Evolutionary conservation across 2,797 vertebrate genomes (phyloP).

Genomic region (Acanthurus lineatus): DNA sequence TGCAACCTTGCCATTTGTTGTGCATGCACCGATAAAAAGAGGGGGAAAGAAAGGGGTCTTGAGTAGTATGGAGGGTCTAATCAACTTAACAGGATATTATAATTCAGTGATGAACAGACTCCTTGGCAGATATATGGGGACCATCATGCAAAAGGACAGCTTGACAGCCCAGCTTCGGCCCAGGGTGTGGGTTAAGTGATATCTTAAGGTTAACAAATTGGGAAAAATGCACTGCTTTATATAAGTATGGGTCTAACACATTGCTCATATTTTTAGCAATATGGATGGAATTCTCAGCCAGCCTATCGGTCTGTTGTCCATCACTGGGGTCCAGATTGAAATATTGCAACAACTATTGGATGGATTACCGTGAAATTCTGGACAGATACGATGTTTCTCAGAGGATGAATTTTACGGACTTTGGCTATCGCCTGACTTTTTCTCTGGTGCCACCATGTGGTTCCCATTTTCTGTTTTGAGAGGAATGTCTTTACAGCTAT

Average conservation of each 20-base stretch:
- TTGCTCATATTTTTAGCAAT: background rate
- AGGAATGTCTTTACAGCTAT: background rate
- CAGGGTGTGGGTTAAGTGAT: background rate
- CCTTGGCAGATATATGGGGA: background rate
- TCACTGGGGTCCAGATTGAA: background rate
- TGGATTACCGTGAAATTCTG: background rate
- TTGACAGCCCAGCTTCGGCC: background rate
- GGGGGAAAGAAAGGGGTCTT: conserved; percentile 8
- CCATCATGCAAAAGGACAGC: conserved; percentile 1
- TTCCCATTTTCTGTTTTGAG: background rate
- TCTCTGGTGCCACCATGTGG: background rate
- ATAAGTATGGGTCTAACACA: too few relatives aligned
- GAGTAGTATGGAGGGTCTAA: background rate
- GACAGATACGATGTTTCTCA: background rate
- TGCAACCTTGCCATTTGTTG: background rate
- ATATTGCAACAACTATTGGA: background rate
- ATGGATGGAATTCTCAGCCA: background rate
- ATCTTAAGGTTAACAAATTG: background rate
- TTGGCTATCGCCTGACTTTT: background rate
- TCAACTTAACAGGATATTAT: conserved; percentile 31
- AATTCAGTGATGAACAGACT: conserved; percentile 31
- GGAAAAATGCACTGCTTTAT: background rate
- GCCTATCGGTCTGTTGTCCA: background rate
- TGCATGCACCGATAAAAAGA: background rate
- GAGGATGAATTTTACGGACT: background rate